Percentiles rank a stretch among this genome's conserved stretches.
Conservation (phyloP, 2,113 vertebrate species). For the Cinclus mexicanus region DNA sequence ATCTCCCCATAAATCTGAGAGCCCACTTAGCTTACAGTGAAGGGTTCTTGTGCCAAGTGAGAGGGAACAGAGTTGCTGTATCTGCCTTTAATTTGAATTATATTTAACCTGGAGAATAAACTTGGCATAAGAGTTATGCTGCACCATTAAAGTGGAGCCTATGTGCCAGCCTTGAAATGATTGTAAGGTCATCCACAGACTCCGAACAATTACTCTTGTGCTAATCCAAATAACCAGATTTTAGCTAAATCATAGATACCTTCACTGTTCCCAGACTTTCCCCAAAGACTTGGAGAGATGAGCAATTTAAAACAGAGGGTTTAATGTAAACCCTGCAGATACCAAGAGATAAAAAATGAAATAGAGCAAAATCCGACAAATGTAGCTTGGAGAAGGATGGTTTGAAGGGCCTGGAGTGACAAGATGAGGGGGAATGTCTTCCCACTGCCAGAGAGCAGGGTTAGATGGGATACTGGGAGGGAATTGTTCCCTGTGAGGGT, state of each 20-base stretch:
- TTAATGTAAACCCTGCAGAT: neutral
- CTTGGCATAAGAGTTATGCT: neutral
- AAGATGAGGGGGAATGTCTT: fast-evolving
- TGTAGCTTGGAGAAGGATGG: neutral
- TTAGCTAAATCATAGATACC: neutral
- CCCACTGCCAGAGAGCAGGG: neutral
- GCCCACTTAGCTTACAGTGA: neutral
- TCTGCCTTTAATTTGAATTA: neutral
- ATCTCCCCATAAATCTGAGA: neutral
- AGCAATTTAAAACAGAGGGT: neutral
- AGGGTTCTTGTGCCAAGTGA: neutral
- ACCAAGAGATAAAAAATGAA: neutral
- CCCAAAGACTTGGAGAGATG: neutral
- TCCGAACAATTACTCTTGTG: neutral
- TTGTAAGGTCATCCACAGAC: neutral
- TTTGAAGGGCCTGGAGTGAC: neutral
- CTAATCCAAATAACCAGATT: neutral
- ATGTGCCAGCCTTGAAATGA: neutral
- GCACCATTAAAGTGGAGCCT: neutral
- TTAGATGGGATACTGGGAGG: fast-evolving
- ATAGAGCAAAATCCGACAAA: neutral
- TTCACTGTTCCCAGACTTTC: neutral
- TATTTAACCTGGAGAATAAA: neutral
- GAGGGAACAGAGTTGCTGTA: neutral
- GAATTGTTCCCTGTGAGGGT: fast-evolving